These are phyloP conservation scores for Serinus canaria DNA, from an alignment of 2,113 vertebrate species.

Conservation along the genomic window DNA sequence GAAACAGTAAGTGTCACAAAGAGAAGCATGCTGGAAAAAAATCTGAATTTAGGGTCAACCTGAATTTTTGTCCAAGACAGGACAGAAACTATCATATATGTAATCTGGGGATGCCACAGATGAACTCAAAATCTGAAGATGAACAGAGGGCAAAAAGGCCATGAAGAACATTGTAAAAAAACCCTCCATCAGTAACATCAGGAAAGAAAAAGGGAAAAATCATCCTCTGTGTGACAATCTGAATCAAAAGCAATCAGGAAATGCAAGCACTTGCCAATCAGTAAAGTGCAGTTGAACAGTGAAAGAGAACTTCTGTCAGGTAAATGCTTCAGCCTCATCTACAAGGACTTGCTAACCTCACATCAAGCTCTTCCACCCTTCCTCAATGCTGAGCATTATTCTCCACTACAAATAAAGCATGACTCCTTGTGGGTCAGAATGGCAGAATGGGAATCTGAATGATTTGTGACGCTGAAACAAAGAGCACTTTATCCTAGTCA, in stretches of 20 bases:
- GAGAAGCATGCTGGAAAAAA: not conserved
- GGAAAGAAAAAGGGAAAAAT: constrained; percentile 7
- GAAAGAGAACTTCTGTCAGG: not conserved
- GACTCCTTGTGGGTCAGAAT: not conserved
- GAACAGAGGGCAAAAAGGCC: not conserved
- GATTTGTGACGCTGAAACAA: constrained; percentile 34
- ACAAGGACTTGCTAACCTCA: not conserved
- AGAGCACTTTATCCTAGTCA: not conserved
- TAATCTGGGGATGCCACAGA: not conserved
- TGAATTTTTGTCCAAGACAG: not conserved
- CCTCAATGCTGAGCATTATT: not conserved
- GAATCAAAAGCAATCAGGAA: constrained; percentile 56
- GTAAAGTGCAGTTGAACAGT: not conserved
- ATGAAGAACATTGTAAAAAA: not conserved
- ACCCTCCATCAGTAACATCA: not conserved
- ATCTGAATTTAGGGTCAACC: not conserved
- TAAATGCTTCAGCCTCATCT: not conserved
- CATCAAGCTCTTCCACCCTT: not conserved
- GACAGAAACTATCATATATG: not conserved
- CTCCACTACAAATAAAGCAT: not conserved
- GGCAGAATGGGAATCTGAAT: not conserved
- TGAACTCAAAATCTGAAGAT: not conserved
- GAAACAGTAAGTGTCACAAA: not conserved
- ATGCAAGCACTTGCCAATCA: constrained; percentile 47
- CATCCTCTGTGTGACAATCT: not conserved